Conservation (phyloP, 2,797 vertebrate genomes). For the Pseudopleuronectes americanus region DNA sequence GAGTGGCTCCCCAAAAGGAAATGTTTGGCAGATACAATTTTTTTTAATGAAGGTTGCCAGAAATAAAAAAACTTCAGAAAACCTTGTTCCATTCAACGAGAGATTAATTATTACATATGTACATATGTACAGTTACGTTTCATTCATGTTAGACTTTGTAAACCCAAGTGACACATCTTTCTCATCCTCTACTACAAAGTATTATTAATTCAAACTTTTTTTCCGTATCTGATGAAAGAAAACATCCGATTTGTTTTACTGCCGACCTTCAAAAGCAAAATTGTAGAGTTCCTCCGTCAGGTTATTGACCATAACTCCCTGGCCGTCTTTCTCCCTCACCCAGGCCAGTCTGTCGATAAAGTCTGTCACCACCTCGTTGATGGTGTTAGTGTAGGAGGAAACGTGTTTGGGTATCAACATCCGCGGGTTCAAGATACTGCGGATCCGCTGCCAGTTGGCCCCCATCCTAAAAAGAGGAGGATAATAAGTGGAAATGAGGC, state of each 20-base stretch:
- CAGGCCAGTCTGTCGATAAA: constrained; percentile 77
- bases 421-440: constrained; percentile 85
- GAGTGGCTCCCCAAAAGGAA: too few relatives aligned
- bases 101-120: too few relatives aligned
- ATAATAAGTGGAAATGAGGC: neutral
- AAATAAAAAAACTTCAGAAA: too few relatives aligned
- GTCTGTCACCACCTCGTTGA: constrained; percentile 84
- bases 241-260: neutral
- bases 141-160: too few relatives aligned
- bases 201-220: neutral
- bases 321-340: constrained; percentile 69
- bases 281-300: constrained; percentile 85
- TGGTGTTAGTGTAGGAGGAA: constrained; percentile 71
- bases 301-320: constrained; percentile 76
- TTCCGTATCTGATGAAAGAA: neutral
- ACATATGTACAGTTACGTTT: too few relatives aligned
- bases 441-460: constrained; percentile 80
- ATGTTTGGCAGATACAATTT: too few relatives aligned
- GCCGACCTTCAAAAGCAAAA: constrained; percentile 87
- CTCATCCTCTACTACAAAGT: too few relatives aligned
- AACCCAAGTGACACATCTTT: too few relatives aligned
- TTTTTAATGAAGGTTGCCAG: too few relatives aligned
- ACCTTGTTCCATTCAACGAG: too few relatives aligned
- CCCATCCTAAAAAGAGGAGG: constrained; percentile 74
- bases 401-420: constrained; percentile 87